Evolutionary conservation across 1,140 invertebrate species (phyloP).

Genomic region (Cheumatopsyche charites): DNA sequence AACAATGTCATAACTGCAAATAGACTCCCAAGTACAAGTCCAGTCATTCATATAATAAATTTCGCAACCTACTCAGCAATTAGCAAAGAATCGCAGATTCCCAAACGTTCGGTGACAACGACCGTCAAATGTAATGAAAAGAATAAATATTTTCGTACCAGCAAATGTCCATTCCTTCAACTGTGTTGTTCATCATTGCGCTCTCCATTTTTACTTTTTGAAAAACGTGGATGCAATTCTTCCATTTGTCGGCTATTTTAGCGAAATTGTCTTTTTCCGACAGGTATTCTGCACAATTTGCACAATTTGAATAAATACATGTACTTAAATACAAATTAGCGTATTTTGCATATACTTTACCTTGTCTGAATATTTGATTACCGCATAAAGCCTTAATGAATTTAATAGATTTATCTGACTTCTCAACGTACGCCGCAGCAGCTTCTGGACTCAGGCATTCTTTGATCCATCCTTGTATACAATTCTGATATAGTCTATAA

Average conservation of each 20-base stretch:
- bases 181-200: background rate
- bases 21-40: too few relatives aligned
- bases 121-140: background rate
- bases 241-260: background rate
- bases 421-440: background rate
- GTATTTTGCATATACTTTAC: background rate
- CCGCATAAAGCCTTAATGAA: constrained; percentile 6
- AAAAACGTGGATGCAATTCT: background rate
- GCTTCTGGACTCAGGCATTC: background rate
- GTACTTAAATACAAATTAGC: background rate
- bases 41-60: background rate
- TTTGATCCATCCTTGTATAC: background rate
- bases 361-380: constrained; percentile 13
- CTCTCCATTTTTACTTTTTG: background rate
- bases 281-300: constrained; percentile 3
- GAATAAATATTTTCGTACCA: too few relatives aligned
- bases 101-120: background rate
- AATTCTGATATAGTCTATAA: background rate
- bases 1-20: too few relatives aligned
- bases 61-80: background rate
- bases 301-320: background rate
- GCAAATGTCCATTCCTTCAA: background rate
- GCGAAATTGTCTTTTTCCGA: background rate
- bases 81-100: background rate
- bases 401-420: background rate